These are phyloP conservation scores for Sycophaga agraensis DNA, from an alignment of 1,140 invertebrate genomes.

Conservation along the genomic window DNA sequence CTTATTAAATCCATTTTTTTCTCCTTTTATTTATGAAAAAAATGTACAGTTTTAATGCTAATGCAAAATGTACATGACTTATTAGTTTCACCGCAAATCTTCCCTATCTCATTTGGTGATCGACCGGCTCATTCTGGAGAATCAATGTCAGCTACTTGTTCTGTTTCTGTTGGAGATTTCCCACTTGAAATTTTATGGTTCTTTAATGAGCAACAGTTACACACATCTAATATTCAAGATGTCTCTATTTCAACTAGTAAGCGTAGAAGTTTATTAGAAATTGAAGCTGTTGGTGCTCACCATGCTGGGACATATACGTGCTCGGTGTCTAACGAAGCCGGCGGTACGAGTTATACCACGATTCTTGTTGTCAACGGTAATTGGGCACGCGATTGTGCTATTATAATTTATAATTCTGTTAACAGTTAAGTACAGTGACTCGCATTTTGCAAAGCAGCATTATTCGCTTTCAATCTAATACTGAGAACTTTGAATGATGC, in stretches of 20 bases:
- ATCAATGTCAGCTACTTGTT: slow-evolving; percentile 75
- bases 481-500: too few species aligned
- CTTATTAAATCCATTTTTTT: too few species aligned
- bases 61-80: not conserved
- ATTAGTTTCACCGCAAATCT: slow-evolving; percentile 71
- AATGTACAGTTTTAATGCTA: too few species aligned
- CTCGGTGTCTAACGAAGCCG: slow-evolving; percentile 66
- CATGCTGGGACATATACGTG: slow-evolving; percentile 77
- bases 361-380: slow-evolving; percentile 39
- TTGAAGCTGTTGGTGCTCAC: slow-evolving; percentile 68
- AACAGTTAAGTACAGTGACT: too few species aligned
- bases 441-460: too few species aligned
- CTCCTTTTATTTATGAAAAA: too few species aligned
- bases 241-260: slow-evolving; percentile 51
- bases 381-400: slow-evolving; percentile 27
- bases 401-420: slow-evolving; percentile 41
- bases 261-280: slow-evolving; percentile 67
- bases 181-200: slow-evolving; percentile 73
- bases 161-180: slow-evolving; percentile 72
- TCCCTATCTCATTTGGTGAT: slow-evolving; percentile 66
- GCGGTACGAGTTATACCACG: slow-evolving; percentile 64
- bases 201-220: slow-evolving; percentile 64
- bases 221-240: slow-evolving; percentile 46
- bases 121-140: slow-evolving; percentile 74
- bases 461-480: too few species aligned